Conservation (phyloP, 2,888 invertebrate species). For the Neoascia interrupta region DNA sequence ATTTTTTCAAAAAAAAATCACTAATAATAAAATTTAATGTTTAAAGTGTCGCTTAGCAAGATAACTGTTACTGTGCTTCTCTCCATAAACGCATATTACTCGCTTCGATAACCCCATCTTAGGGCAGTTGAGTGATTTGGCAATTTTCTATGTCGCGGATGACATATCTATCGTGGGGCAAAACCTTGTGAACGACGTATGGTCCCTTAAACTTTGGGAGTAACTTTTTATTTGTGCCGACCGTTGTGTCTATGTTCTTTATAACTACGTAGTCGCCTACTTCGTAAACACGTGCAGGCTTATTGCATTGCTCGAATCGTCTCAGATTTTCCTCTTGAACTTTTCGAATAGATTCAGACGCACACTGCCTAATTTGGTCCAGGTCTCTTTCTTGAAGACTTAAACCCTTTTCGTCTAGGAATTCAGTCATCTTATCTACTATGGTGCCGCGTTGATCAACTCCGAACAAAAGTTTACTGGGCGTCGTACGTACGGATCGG, state of each 20-base stretch:
- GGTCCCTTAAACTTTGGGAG: neutral
- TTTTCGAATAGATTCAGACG: neutral
- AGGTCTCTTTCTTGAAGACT: neutral
- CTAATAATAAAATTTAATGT: no score
- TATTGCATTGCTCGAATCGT: neutral
- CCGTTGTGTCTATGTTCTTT: neutral
- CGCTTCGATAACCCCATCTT: no score
- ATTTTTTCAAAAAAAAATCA: no score
- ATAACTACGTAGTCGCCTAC: neutral
- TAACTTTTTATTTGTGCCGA: neutral
- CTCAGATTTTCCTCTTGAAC: constrained; percentile 12
- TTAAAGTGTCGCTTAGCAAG: no score
- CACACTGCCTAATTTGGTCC: neutral
- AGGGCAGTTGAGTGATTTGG: neutral
- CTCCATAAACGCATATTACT: no score
- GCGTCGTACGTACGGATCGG: constrained; percentile 71
- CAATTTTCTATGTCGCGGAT: neutral
- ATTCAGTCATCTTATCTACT: constrained; percentile 57
- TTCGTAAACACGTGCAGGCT: neutral
- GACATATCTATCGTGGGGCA: neutral
- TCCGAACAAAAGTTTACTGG: constrained; percentile 72
- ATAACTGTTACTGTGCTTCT: no score
- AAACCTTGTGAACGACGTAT: neutral
- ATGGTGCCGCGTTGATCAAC: constrained; percentile 70
- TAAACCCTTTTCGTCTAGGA: constrained; percentile 1